These are phyloP conservation scores for Mamestra configurata DNA, from an alignment of 1,140 invertebrate species.

Conservation along the genomic window DNA sequence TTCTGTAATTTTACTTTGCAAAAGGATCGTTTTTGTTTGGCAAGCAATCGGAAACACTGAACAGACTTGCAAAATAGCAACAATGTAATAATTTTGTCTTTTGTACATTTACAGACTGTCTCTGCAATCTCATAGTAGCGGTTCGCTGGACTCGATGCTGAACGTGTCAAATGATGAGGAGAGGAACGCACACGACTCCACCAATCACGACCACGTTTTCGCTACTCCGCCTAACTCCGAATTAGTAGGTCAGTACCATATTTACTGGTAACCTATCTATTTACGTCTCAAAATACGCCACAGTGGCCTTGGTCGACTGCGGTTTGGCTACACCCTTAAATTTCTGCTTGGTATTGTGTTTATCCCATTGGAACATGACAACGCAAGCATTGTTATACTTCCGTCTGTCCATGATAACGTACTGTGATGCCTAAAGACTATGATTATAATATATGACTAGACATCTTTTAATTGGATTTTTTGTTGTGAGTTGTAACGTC, in stretches of 20 bases:
- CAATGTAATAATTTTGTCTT: background rate
- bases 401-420: too few relatives aligned
- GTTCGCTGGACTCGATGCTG: conserved; percentile 94
- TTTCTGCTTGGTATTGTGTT: too few relatives aligned
- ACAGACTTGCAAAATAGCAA: background rate
- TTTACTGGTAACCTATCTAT: background rate
- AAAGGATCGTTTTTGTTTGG: background rate
- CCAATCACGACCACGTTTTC: conserved; percentile 84
- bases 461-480: too few relatives aligned
- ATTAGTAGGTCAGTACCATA: conserved; percentile 70
- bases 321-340: too few relatives aligned
- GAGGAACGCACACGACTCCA: conserved; percentile 88
- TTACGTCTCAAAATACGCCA: too few relatives aligned
- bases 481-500: too few relatives aligned
- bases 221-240: conserved; percentile 76
- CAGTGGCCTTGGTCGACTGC: too few relatives aligned
- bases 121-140: conserved; percentile 92
- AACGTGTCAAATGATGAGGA: conserved; percentile 94
- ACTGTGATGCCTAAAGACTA: too few relatives aligned
- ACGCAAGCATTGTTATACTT: too few relatives aligned
- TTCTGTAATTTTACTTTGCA: background rate
- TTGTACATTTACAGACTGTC: conserved; percentile 72
- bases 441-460: too few relatives aligned
- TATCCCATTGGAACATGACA: too few relatives aligned
- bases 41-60: background rate